Percentiles rank a stretch among this genome's conserved stretches.
phyloP scores from a whole-genome alignment of 2,113 vertebrate species.

The Zosterops pallidus region DNA sequence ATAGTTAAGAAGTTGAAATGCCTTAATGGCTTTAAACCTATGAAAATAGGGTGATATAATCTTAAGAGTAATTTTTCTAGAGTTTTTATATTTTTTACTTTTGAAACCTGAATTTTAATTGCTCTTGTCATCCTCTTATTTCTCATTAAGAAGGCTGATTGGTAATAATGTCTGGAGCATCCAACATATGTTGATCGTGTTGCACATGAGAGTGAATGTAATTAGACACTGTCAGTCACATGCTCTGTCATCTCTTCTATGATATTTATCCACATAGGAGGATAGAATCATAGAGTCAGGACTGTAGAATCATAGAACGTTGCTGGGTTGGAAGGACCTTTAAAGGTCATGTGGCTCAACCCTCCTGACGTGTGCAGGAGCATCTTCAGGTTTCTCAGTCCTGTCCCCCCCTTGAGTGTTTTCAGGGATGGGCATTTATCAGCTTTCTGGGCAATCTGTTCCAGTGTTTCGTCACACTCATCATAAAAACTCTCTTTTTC shows the following conservation, averaged over 20 bases:
- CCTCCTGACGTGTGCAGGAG: not conserved
- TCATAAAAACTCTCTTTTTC: not conserved
- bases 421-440: not conserved
- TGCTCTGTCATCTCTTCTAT: not conserved
- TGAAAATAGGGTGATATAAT: not conserved
- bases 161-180: not conserved
- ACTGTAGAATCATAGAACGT: not conserved
- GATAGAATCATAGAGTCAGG: not conserved
- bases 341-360: not conserved
- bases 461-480: not conserved
- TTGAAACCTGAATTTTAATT: not conserved
- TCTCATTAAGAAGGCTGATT: not conserved
- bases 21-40: not conserved
- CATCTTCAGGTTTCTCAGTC: not conserved
- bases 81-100: not conserved
- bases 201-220: not conserved
- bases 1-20: not conserved
- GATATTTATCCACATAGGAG: not conserved
- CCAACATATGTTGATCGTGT: not conserved
- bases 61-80: not conserved
- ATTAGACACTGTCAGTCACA: not conserved
- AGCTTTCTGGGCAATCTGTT: not conserved
- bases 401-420: not conserved
- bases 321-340: not conserved
- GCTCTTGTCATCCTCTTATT: not conserved